These are phyloP conservation scores for Danionella cerebrum DNA, from an alignment of 2,113 vertebrate species.

Conservation along the genomic window DNA sequence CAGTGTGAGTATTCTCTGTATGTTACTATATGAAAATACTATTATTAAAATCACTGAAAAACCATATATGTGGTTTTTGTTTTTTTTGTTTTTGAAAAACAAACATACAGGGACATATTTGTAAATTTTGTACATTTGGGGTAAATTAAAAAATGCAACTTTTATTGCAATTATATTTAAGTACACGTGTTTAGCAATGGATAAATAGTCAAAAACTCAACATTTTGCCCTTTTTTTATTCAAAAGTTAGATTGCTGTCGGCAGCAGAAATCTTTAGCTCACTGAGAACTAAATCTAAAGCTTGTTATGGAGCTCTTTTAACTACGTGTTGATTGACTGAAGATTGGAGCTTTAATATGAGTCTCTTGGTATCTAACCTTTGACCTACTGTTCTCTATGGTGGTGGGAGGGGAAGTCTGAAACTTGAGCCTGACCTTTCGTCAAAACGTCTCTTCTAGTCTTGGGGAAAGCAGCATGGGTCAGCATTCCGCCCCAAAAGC, in stretches of 20 bases:
- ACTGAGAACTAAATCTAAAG: constrained; percentile 48
- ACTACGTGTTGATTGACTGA: constrained; percentile 62
- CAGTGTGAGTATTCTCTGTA: too few species aligned
- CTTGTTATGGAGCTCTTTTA: constrained; percentile 63
- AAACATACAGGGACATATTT: too few species aligned
- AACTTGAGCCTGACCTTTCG: constrained; percentile 34
- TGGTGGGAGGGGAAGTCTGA: constrained; percentile 49
- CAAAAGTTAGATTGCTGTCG: neutral
- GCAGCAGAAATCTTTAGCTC: neutral
- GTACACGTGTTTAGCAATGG: too few species aligned
- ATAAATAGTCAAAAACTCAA: too few species aligned
- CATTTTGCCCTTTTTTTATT: too few species aligned
- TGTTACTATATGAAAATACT: too few species aligned
- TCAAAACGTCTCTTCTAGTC: constrained; percentile 50
- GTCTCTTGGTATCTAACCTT: constrained; percentile 62
- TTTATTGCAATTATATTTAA: too few species aligned
- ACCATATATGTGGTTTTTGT: too few species aligned
- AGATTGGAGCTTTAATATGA: constrained; percentile 59
- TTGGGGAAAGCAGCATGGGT: constrained; percentile 14
- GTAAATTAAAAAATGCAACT: too few species aligned
- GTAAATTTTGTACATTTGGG: too few species aligned
- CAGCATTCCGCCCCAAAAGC: constrained; percentile 7
- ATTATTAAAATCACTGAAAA: too few species aligned
- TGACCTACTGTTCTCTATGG: constrained; percentile 52
- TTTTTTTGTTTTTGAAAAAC: too few species aligned